Evolutionary conservation across 2,113 vertebrate genomes (phyloP), one percentile per base, ranked within the genome.

Genomic region (Notiomystis cincta): DNA sequence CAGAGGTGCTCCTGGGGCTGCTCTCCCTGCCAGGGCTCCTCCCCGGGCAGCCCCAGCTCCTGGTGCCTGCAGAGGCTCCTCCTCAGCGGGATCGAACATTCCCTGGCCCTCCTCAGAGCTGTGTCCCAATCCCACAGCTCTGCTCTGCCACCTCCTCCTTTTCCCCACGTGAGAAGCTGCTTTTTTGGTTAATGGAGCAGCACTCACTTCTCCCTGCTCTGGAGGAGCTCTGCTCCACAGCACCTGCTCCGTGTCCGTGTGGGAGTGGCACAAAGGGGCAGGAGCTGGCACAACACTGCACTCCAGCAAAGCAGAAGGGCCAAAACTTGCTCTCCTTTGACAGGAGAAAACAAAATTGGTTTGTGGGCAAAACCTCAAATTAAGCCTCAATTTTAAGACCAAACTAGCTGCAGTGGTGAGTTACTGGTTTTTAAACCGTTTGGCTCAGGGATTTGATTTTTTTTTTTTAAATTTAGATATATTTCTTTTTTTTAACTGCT

Each of bases 1-100:
- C 94, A 96, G 60, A 86, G 62, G 61, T 5, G 76, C 64, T 72
- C 84, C 73, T 48, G 54, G n/a, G 94, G 94, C 65, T 40, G 7
- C 79, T 83, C 91, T 37, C 31, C 70, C 80, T 87, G 70, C 61
- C 12, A 38, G 87, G 82, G 73, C 94, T 73, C 70, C 71, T 91
- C 81, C 57, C 77, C 89, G 33, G 0, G 42, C 82, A 67, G 47
- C 15, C 42, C 27, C 60, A 54, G 79, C 61, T 85, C 75, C 90
- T 82, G 67, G 22, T 15, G 48, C 7, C 21, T 6, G 3, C 19
- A 67, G 65, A 87, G 70, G 48, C 4, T 51, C 38, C 88, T 78
- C 76, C 88, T 72, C 48, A 53, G 90, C 73, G 48, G 92, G 82
- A 85, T 27, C 38, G 38, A 76, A 38, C 48, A 17, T 1, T n/a